Conservation (phyloP, 2,888 invertebrate genomes). For the Drosophila sordidula region DNA sequence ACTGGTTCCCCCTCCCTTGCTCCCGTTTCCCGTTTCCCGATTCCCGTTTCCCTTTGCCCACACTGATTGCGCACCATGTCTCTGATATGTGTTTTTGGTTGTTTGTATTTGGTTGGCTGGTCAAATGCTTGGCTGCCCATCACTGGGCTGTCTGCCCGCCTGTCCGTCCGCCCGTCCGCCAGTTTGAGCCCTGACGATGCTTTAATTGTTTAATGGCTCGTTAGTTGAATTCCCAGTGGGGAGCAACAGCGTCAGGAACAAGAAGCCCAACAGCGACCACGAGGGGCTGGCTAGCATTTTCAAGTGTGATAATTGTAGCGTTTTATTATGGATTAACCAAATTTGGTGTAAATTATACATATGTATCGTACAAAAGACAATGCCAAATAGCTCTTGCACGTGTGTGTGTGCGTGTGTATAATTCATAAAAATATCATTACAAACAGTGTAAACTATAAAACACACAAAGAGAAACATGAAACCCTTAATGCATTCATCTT, state of each 20-base stretch:
- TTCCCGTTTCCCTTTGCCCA: not conserved
- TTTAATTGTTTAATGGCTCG: conserved; percentile 80
- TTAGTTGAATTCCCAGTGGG: conserved; percentile 74
- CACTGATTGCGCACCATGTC: conserved; percentile 10
- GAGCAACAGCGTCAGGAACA: conserved; percentile 32
- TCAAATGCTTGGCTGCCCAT: conserved; percentile 68
- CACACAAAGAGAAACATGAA: too few relatives aligned
- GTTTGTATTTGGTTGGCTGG: conserved; percentile 79
- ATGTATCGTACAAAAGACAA: conserved; percentile 5
- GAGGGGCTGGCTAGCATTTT: conserved; percentile 44
- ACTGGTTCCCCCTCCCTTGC: conserved; percentile 1
- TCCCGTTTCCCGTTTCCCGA: not conserved
- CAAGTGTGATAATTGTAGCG: conserved; percentile 73
- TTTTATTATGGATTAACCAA: conserved; percentile 63
- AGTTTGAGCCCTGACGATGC: conserved; percentile 37
- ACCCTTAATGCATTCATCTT: too few relatives aligned
- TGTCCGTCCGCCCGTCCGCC: conserved; percentile 9
- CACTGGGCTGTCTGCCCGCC: conserved; percentile 18
- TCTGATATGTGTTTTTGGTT: conserved; percentile 57
- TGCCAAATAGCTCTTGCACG: not conserved
- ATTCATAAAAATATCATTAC: too few relatives aligned
- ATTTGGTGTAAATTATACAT: conserved; percentile 52
- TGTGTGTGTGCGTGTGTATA: not conserved
- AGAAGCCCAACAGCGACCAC: conserved; percentile 2
- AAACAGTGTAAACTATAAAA: too few relatives aligned